These are phyloP conservation scores for Atrichornis clamosus DNA, from an alignment of 2,113 vertebrate genomes.

Conservation along the genomic window DNA sequence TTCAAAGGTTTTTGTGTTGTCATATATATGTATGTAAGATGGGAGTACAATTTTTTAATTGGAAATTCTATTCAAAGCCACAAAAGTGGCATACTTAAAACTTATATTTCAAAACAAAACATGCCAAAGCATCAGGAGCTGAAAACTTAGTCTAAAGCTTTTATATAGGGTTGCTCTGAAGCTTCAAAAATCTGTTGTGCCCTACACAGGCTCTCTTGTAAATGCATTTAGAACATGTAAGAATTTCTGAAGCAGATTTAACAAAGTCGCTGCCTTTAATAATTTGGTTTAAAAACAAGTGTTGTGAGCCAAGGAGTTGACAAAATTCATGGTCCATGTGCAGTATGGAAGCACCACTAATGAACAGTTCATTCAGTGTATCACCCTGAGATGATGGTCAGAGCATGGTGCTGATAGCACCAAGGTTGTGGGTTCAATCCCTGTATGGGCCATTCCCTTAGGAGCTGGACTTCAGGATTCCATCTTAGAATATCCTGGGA, in stretches of 20 bases:
- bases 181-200: not conserved
- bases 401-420: too few relatives aligned
- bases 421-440: too few relatives aligned
- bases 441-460: too few relatives aligned
- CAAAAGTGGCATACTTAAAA: not conserved
- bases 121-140: not conserved
- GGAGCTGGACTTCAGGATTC: too few relatives aligned
- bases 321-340: accelerated
- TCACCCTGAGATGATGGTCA: not conserved
- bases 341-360: not conserved
- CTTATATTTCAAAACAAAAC: not conserved
- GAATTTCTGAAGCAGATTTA: not conserved
- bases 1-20: not conserved
- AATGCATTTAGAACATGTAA: not conserved
- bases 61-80: not conserved
- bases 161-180: not conserved
- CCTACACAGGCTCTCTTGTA: not conserved
- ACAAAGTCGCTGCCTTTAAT: not conserved
- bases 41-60: not conserved
- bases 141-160: not conserved
- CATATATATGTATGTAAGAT: not conserved
- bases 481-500: too few relatives aligned
- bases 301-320: not conserved
- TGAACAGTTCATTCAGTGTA: not conserved
- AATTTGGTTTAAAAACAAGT: not conserved